Conservation (phyloP, 2,797 vertebrate species). For the Pseudotriccus pelzelni region DNA sequence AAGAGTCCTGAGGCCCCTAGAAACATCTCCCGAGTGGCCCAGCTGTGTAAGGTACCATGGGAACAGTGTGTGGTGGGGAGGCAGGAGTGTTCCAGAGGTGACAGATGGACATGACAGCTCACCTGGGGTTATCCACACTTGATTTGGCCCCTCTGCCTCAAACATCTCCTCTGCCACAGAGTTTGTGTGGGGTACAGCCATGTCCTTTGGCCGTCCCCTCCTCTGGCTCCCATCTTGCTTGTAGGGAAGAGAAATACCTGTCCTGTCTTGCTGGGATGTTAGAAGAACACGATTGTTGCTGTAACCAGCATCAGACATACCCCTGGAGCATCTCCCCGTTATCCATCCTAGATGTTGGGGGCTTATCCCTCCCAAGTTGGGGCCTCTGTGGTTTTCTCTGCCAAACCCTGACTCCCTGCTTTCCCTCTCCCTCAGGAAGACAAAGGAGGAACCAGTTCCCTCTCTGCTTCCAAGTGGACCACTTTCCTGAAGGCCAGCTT, state of each 20-base stretch:
- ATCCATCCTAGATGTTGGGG: not conserved
- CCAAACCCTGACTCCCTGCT: not conserved
- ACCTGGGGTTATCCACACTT: fast-evolving
- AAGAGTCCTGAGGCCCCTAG: slow-evolving; percentile 73
- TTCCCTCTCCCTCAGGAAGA: slow-evolving; percentile 80
- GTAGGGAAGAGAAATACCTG: not conserved
- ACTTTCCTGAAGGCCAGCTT: slow-evolving; percentile 93
- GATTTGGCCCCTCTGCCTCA: not conserved
- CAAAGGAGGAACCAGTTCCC: slow-evolving; percentile 89
- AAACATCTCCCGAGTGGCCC: slow-evolving; percentile 77
- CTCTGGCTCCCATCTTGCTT: not conserved
- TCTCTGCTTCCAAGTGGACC: slow-evolving; percentile 92
- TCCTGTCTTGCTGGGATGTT: not conserved
- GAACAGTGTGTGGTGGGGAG: not conserved
- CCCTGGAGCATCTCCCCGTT: not conserved
- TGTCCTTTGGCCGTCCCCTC: not conserved
- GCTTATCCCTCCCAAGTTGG: not conserved
- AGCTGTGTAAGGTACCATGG: slow-evolving; percentile 73
- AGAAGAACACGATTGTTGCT: not conserved
- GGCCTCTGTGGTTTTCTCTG: not conserved
- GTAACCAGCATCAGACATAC: not conserved
- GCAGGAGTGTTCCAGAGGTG: not conserved
- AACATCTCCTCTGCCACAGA: not conserved
- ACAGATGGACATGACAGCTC: not conserved
- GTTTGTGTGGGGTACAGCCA: fast-evolving